A percentile compares a stretch with the other conserved stretches of the same genome.
These are phyloP conservation scores for Siniperca undulata DNA, from an alignment of 2,797 vertebrate species.

Conservation along the genomic window DNA sequence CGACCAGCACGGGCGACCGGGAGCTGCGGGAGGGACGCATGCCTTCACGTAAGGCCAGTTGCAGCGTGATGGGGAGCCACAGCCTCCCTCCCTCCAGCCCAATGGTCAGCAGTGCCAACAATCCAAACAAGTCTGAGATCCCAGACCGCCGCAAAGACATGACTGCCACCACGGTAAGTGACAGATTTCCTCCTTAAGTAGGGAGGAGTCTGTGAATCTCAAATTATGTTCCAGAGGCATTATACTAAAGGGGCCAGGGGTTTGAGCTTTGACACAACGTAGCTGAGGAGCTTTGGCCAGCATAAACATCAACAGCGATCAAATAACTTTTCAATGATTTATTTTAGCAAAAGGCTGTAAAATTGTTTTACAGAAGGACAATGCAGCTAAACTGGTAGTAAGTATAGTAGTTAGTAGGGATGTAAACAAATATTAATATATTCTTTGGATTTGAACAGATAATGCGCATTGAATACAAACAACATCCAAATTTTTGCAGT, in stretches of 20 bases:
- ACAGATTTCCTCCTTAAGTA: not conserved
- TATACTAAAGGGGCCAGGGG: not conserved
- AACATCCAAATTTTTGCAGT: too few relatives aligned
- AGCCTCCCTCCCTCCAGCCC: slow-evolving; percentile 92
- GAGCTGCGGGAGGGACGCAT: slow-evolving; percentile 92
- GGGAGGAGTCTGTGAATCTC: not conserved
- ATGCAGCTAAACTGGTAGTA: not conserved
- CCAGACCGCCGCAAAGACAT: slow-evolving; percentile 93
- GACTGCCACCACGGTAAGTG: slow-evolving; percentile 89
- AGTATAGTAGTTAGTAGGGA: too few relatives aligned
- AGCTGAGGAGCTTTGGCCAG: not conserved
- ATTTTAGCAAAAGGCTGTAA: not conserved
- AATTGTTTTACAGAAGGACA: not conserved
- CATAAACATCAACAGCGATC: not conserved
- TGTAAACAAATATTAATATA: not conserved
- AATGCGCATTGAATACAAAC: too few relatives aligned
- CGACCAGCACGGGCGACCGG: slow-evolving; percentile 90
- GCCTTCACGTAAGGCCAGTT: slow-evolving; percentile 90
- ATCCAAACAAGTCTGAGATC: slow-evolving; percentile 96
- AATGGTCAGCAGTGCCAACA: slow-evolving; percentile 96
- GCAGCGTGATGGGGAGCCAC: slow-evolving; percentile 89
- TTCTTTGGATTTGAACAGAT: too few relatives aligned
- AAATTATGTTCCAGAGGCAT: not conserved
- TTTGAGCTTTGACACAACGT: not conserved
- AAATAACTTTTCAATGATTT: not conserved